These are phyloP conservation scores for Popillia japonica DNA, from an alignment of 1,140 invertebrate species.

Conservation along the genomic window DNA sequence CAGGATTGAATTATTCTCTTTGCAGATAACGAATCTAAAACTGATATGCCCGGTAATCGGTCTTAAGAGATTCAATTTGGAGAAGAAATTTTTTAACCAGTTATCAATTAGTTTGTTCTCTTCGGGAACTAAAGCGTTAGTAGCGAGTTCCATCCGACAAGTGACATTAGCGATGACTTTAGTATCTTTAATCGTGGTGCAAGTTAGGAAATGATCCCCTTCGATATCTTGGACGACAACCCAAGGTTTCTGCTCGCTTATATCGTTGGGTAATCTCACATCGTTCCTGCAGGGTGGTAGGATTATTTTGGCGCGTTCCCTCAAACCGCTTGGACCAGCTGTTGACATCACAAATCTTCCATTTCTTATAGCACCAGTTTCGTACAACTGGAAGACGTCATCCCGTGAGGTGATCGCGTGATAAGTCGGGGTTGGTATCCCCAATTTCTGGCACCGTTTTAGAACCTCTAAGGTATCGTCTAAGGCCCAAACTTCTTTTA, in stretches of 20 bases:
- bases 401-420: slow-evolving; percentile 70
- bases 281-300: slow-evolving; percentile 70
- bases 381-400: slow-evolving; percentile 74
- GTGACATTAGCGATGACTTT: slow-evolving; percentile 80
- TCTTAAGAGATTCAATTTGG: slow-evolving; percentile 66
- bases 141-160: slow-evolving; percentile 72
- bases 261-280: slow-evolving; percentile 71
- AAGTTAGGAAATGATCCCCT: slow-evolving; percentile 78
- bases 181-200: slow-evolving; percentile 80
- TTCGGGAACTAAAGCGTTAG: slow-evolving; percentile 73
- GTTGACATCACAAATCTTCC: slow-evolving; percentile 77
- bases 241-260: slow-evolving; percentile 78
- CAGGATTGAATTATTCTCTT: slow-evolving; percentile 62
- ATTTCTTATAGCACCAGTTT: slow-evolving; percentile 68
- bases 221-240: slow-evolving; percentile 76
- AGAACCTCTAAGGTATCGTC: slow-evolving; percentile 79
- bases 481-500: slow-evolving; percentile 74
- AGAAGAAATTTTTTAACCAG: slow-evolving; percentile 78
- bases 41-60: slow-evolving; percentile 78
- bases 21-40: slow-evolving; percentile 71
- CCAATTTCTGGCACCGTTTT: slow-evolving; percentile 68
- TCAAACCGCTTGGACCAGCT: slow-evolving; percentile 73
- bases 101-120: slow-evolving; percentile 71
- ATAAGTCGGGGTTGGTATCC: slow-evolving; percentile 71
- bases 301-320: slow-evolving; percentile 72